Evolutionary conservation across 1,140 invertebrate genomes (phyloP), one percentile per base, ranked within the genome.

Genomic region (Calliopsis andreniformis): DNA sequence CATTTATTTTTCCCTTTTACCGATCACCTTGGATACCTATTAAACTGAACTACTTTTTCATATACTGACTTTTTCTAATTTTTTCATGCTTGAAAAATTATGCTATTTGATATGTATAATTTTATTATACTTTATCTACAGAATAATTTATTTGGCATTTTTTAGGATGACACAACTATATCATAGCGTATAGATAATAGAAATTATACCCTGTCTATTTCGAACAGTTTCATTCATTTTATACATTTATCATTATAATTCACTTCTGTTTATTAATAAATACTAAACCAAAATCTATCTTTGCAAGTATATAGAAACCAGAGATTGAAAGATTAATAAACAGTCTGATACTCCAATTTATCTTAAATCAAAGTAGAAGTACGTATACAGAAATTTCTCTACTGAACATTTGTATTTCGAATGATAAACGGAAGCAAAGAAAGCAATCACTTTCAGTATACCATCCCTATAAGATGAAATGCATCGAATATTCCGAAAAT

Each of bases 91-190:
- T 43, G 62, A 67, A 67, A 75, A 75, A 75, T 75, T 67, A 67
- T 12, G 20, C 71, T 67, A 67, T 51, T 69, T 59, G 43, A 69
- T 76, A 76, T 76, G 66, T 69, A 69, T 66, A 76, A 12, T 61
- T 43, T 76, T 32, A n/a, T 59, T 59, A 69, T 39, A 45, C 23
- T 68, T 76, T 76, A 76, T 76, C 66, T 76, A 76, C 43, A 76
- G 55, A 32, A 69, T 76, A 69, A 69, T 61, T 58, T 51, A 59
- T 69, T 69, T 69, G 73, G 66, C 66, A 59, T 69, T 16, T 69
- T 69, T 23, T 18, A 42, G 16, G 25, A 69, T 43, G 45, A 61
- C 55, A 55, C 20, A 39, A 55, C 39, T 67, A 73, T 12, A 35
- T n/a, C 42, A 42, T 23, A 32, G 49, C 20, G 25, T 53, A 71